Evolutionary conservation across 2,113 vertebrate genomes (phyloP).

Genomic region (Pyxicephalus adspersus): DNA sequence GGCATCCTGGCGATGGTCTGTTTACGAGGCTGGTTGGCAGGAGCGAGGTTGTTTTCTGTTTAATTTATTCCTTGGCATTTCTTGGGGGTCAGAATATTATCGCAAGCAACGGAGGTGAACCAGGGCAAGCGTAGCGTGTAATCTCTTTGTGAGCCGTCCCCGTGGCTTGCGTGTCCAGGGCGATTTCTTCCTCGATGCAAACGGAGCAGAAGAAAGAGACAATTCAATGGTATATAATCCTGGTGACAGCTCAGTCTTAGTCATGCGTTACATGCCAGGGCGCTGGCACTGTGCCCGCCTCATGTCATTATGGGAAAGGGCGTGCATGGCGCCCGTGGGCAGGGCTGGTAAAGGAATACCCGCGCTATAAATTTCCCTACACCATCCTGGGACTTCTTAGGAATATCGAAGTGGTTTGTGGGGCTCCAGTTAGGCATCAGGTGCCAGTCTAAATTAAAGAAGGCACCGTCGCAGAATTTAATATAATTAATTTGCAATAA

Average conservation of each 20-base stretch:
- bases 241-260: conserved; percentile 33
- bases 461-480: no score
- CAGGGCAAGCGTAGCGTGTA: neutral
- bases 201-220: conserved; percentile 3
- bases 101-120: conserved; percentile 10
- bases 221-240: conserved; percentile 3
- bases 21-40: neutral
- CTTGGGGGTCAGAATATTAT: neutral
- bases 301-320: conserved; percentile 46
- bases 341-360: conserved; percentile 31
- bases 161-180: neutral
- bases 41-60: conserved; percentile 1
- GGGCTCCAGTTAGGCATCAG: neutral
- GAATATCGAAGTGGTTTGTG: neutral
- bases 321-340: conserved; percentile 27
- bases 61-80: neutral
- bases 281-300: conserved; percentile 15
- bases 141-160: neutral
- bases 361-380: conserved; percentile 26
- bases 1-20: neutral
- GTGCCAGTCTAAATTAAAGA: no score
- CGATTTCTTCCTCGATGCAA: conserved; percentile 19
- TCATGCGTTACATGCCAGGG: conserved; percentile 24
- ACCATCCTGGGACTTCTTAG: neutral
- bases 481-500: no score